Conservation (phyloP, 2,888 invertebrate species). For the Leistus spinibarbis region DNA sequence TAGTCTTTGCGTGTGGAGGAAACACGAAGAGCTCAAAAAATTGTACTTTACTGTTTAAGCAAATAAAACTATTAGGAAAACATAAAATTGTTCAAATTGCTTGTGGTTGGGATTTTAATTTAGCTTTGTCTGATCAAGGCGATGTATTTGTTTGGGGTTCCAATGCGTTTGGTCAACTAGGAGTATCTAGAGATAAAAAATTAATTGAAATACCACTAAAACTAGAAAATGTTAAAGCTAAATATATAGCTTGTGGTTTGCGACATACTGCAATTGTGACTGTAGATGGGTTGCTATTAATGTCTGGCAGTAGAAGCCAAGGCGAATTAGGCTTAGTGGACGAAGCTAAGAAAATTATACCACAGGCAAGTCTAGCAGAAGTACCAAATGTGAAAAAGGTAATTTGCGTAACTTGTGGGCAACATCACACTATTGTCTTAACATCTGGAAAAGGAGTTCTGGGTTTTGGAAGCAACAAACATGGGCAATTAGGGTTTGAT, state of each 20-base stretch:
- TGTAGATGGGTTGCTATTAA: slow-evolving; percentile 65
- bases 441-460: slow-evolving; percentile 65
- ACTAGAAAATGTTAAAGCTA: slow-evolving; percentile 57
- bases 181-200: slow-evolving; percentile 60
- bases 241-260: slow-evolving; percentile 69
- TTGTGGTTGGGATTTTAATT: slow-evolving; percentile 85
- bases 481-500: slow-evolving; percentile 74
- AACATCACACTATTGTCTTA: slow-evolving; percentile 75
- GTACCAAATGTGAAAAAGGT: slow-evolving; percentile 65
- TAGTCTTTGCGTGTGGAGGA: slow-evolving; percentile 78
- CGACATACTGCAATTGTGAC: slow-evolving; percentile 71
- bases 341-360: slow-evolving; percentile 48
- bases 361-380: slow-evolving; percentile 56
- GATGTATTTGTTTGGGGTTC: slow-evolving; percentile 83
- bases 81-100: slow-evolving; percentile 66
- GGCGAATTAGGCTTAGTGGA: slow-evolving; percentile 69
- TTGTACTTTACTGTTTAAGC: slow-evolving; percentile 62
- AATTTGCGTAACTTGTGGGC: slow-evolving; percentile 75
- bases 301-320: slow-evolving; percentile 70
- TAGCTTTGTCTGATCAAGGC: slow-evolving; percentile 72
- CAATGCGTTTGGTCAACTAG: slow-evolving; percentile 78
- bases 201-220: slow-evolving; percentile 53
- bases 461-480: slow-evolving; percentile 85
- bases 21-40: slow-evolving; percentile 78
- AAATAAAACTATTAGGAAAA: slow-evolving; percentile 65